Conservation (phyloP, 1,140 invertebrate genomes). For the Lordiphosa collinella region DNA sequence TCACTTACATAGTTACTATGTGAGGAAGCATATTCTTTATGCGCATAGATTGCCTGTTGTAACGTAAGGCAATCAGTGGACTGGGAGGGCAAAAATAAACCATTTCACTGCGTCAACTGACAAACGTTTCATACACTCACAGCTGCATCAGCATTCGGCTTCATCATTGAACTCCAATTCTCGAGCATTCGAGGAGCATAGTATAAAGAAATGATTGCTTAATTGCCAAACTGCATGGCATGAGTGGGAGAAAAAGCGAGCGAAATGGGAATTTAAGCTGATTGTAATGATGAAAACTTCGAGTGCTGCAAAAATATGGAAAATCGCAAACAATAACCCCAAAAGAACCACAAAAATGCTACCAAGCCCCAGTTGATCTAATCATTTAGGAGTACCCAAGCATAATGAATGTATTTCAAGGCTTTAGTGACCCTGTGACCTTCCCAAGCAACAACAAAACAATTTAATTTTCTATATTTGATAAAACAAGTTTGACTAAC, state of each 20-base stretch:
- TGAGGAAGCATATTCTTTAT: neutral
- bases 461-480: too few relatives aligned
- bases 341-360: too few relatives aligned
- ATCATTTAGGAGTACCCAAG: too few relatives aligned
- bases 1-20: too few relatives aligned
- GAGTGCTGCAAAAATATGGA: too few relatives aligned
- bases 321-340: too few relatives aligned
- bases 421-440: too few relatives aligned
- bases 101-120: slow-evolving; percentile 9
- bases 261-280: neutral
- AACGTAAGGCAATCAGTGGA: slow-evolving; percentile 8
- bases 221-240: slow-evolving; percentile 8
- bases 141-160: neutral
- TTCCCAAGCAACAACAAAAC: too few relatives aligned
- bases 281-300: neutral
- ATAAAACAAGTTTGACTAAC: too few relatives aligned
- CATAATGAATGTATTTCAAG: too few relatives aligned
- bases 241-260: neutral
- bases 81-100: slow-evolving; percentile 1
- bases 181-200: neutral
- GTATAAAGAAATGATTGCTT: slow-evolving; percentile 9
- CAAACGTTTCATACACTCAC: neutral
- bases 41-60: slow-evolving; percentile 5
- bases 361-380: too few relatives aligned
- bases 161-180: neutral